Evolutionary conservation across 2,113 vertebrate species (phyloP).

Genomic region (Murina feae): DNA sequence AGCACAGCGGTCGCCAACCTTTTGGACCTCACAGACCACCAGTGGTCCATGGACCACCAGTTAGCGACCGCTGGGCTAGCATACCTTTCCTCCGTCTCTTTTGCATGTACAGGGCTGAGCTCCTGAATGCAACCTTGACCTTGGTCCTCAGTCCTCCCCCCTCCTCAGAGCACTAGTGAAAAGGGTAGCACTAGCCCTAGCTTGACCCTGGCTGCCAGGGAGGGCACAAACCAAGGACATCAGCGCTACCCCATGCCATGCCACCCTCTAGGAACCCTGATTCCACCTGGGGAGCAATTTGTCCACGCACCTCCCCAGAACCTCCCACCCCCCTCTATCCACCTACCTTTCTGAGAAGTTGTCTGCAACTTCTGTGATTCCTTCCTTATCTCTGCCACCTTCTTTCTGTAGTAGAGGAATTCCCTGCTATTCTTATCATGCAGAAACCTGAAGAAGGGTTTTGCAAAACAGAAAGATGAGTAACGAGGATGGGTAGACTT

Average conservation of each 20-base stretch:
- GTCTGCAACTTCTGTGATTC: conserved; percentile 78
- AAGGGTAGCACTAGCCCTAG: not conserved
- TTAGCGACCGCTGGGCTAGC: not conserved
- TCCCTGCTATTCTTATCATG: conserved; percentile 93
- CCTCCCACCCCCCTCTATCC: not conserved
- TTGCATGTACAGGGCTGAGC: not conserved
- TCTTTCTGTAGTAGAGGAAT: conserved; percentile 96
- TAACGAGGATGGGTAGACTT: not conserved
- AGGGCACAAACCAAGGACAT: not conserved
- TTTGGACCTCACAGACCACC: too few relatives aligned
- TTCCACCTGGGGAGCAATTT: not conserved
- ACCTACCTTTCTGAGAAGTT: conserved; percentile 87
- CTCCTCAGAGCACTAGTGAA: not conserved
- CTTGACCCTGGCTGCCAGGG: not conserved
- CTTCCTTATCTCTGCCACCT: conserved; percentile 89
- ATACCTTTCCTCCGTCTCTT: too few relatives aligned
- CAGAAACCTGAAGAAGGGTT: conserved; percentile 86
- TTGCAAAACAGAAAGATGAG: conserved; percentile 1
- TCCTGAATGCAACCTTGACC: not conserved
- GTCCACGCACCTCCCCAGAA: not conserved
- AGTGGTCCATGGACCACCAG: too few relatives aligned
- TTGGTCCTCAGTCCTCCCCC: not conserved
- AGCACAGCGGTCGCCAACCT: not conserved
- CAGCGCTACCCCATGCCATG: not conserved
- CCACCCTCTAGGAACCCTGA: not conserved